Base-by-base conservation (phyloP, 2,797 vertebrate species). In the Triplophysa yarkandensis region DNA sequence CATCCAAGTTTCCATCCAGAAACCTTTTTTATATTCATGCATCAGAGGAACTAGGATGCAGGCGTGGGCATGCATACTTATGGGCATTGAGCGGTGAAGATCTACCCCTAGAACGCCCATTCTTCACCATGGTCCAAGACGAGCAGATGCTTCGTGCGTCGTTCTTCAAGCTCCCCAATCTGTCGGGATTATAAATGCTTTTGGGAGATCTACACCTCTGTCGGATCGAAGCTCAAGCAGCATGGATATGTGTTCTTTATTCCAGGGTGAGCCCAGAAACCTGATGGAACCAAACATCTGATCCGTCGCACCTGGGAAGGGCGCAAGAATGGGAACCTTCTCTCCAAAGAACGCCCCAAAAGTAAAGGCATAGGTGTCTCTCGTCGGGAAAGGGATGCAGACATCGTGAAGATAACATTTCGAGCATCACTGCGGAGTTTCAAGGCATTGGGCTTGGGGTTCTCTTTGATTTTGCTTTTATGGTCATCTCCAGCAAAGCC, bases 31-130 rank as follows among this genome's bases (percentile, higher is more conserved):
- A 19, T 25, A 30, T 60, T 4, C 16, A 34, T 27, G 69, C 54
- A 39, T 39, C 11, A 27, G 36, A 69, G 39, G 28, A 69, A 44
- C 57, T 19, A 19, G 11, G 66, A 14, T 65, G 48, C 60, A 69
- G 50, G 52, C 60, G 58, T 65, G 69, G 48, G 58, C 58, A 64
- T 39, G 65, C 58, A 25, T 41, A 50, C 48, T 73, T 55, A 66
- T 54, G 67, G 58, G 67, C 44, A 67, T 48, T 57, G 67, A 67
- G 76, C 46, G 21, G 66, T 46, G 61, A 66, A 70, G 68, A 75
- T 64, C 61, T 70, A 4, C 68, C 71, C 64, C 60, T 67, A 76
- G 69, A 66, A 77, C 69, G 80, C 79, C 76, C 68, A 78, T 65
- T 50, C 73, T 66, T 55, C 68, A 63, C 48, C 60, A 44, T 62